These are phyloP conservation scores for Takifugu ocellatus DNA, from an alignment of 2,797 vertebrate species.

Conservation along the genomic window DNA sequence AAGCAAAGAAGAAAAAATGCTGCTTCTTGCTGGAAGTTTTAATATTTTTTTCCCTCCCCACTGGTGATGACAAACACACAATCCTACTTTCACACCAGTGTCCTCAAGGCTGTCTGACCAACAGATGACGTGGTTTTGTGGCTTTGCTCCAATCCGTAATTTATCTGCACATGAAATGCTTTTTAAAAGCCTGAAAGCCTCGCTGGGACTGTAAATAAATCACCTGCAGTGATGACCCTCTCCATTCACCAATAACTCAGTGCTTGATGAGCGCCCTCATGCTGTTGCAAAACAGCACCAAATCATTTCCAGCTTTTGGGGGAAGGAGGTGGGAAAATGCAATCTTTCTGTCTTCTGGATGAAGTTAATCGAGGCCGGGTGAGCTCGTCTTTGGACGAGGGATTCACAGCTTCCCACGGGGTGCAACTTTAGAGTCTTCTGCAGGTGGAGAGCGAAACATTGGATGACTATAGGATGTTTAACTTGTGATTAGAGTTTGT, in stretches of 20 bases:
- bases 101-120: conserved; percentile 31
- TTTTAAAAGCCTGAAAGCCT: conserved; percentile 19
- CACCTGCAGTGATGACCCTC: conserved; percentile 27
- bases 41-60: neutral
- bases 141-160: conserved; percentile 24
- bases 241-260: conserved; percentile 38
- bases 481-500: conserved; percentile 12
- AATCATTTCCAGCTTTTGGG: conserved; percentile 17
- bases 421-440: conserved; percentile 23
- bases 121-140: conserved; percentile 19
- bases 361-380: conserved; percentile 23
- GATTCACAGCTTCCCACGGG: conserved; percentile 6
- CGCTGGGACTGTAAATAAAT: conserved; percentile 15
- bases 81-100: conserved; percentile 16
- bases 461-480: conserved; percentile 6
- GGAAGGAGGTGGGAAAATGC: conserved; percentile 26
- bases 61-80: conserved; percentile 14
- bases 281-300: conserved; percentile 2
- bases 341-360: conserved; percentile 16
- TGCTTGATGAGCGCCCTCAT: conserved; percentile 9
- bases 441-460: neutral
- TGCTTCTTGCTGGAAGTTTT: conserved; percentile 4
- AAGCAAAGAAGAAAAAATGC: neutral
- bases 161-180: conserved; percentile 25
- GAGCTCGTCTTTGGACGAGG: conserved; percentile 11